These are phyloP conservation scores for Brachionus plicatilis DNA, from an alignment of 1,140 invertebrate genomes.

Conservation along the genomic window DNA sequence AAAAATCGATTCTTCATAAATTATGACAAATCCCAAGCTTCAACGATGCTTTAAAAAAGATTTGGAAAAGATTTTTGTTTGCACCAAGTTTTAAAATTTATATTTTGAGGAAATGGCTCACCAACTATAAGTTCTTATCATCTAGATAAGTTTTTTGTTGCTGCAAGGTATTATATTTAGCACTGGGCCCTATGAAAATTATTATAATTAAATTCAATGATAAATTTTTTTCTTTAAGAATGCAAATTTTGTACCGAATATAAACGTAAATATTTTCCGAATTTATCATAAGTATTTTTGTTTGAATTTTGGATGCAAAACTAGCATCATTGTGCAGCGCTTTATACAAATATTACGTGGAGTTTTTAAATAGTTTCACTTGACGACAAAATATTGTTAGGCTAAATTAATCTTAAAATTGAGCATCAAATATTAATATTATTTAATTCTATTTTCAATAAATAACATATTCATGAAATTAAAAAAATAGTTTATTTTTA, in stretches of 20 bases:
- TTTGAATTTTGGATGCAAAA: too few species aligned
- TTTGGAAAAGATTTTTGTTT: neutral
- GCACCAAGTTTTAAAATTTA: neutral
- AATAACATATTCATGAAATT: too few species aligned
- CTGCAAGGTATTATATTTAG: neutral
- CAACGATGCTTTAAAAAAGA: neutral
- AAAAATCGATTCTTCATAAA: conserved; percentile 36
- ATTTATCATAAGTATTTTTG: neutral
- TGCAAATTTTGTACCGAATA: neutral
- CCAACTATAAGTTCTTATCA: neutral
- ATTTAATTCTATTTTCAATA: too few species aligned
- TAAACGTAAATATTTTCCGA: neutral
- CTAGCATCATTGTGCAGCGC: too few species aligned
- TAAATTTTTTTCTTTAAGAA: neutral
- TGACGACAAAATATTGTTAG: too few species aligned
- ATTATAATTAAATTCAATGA: neutral
- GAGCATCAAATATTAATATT: too few species aligned
- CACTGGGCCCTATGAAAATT: neutral
- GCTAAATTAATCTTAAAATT: too few species aligned
- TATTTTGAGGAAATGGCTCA: neutral
- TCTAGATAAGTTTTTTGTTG: neutral
- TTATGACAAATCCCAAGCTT: neutral
- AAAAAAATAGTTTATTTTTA: too few species aligned
- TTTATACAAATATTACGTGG: too few species aligned
- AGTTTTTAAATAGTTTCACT: too few species aligned